Evolutionary conservation across 1,140 invertebrate species (phyloP).

Genomic region (Nymphalis io): DNA sequence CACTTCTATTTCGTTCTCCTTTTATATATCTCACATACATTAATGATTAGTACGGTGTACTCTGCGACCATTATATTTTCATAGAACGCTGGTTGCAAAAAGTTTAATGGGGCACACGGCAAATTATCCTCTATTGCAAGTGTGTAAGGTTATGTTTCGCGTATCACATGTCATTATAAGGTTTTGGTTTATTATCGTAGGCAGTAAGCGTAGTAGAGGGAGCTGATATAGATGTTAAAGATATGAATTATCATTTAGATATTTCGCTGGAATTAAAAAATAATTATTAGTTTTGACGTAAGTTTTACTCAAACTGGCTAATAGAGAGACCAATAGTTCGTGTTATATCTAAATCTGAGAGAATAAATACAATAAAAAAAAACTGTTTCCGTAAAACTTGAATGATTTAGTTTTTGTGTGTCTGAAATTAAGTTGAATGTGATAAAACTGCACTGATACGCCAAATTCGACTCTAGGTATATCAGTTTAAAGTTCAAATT

Average conservation of each 20-base stretch:
- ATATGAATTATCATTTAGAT: constrained; percentile 27
- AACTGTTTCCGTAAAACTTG: too few relatives aligned
- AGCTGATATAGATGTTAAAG: constrained; percentile 29
- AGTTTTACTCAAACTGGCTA: not conserved
- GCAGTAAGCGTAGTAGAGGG: constrained; percentile 58
- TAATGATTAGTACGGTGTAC: constrained; percentile 65
- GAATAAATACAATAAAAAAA: too few relatives aligned
- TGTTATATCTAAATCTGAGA: too few relatives aligned
- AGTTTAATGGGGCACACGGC: constrained; percentile 26
- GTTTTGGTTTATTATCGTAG: constrained; percentile 66
- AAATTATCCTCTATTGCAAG: not conserved
- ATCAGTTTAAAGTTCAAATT: too few relatives aligned
- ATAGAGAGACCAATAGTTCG: too few relatives aligned
- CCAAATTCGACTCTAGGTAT: too few relatives aligned
- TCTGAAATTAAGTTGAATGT: too few relatives aligned
- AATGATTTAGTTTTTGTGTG: too few relatives aligned
- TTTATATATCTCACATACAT: constrained; percentile 75
- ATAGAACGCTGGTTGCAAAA: constrained; percentile 75
- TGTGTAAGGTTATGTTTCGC: constrained; percentile 40
- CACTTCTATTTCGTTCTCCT: constrained; percentile 54
- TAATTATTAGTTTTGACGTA: constrained; percentile 1
- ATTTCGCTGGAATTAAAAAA: constrained; percentile 14
- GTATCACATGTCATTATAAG: constrained; percentile 10
- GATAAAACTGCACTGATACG: too few relatives aligned
- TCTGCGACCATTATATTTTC: constrained; percentile 75